phyloP scores from a whole-genome alignment of 2,888 invertebrate genomes.

The Cyclophora punctaria region DNA sequence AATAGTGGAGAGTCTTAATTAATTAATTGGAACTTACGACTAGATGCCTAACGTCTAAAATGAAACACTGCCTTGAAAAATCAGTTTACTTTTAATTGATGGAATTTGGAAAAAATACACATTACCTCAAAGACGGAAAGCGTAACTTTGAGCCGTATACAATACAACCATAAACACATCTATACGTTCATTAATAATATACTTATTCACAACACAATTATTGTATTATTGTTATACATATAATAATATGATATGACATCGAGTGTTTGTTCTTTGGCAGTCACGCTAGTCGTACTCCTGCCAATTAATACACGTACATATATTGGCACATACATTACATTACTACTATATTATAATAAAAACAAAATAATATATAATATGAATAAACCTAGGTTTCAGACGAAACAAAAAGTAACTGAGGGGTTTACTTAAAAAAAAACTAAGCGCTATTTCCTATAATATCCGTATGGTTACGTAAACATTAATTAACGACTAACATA shows the following conservation, averaged over 20 bases:
- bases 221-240: conserved; percentile 28
- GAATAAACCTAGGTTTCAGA: conserved; percentile 12
- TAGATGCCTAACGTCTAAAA: conserved; percentile 7
- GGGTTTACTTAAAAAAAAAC: conserved; percentile 49
- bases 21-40: too few species aligned
- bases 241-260: conserved; percentile 34
- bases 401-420: conserved; percentile 44
- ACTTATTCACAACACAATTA: conserved; percentile 58
- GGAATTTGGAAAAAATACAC: conserved; percentile 63
- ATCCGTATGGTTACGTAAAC: conserved; percentile 50
- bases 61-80: conserved; percentile 41
- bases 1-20: too few species aligned
- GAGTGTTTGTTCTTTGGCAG: conserved; percentile 45
- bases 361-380: conserved; percentile 27
- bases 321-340: conserved; percentile 34
- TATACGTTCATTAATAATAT: conserved; percentile 13
- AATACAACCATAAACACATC: conserved; percentile 38
- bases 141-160: conserved; percentile 42
- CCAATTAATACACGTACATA: conserved; percentile 14
- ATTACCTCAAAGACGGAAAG: conserved; percentile 50
- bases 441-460: conserved; percentile 28
- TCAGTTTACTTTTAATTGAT: conserved; percentile 59
- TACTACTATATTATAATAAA: conserved; percentile 23
- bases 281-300: conserved; percentile 8
- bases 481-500: conserved; percentile 70